Evolutionary conservation across 1,140 invertebrate species (phyloP).

Genomic region (Reticulitermes speratus): DNA sequence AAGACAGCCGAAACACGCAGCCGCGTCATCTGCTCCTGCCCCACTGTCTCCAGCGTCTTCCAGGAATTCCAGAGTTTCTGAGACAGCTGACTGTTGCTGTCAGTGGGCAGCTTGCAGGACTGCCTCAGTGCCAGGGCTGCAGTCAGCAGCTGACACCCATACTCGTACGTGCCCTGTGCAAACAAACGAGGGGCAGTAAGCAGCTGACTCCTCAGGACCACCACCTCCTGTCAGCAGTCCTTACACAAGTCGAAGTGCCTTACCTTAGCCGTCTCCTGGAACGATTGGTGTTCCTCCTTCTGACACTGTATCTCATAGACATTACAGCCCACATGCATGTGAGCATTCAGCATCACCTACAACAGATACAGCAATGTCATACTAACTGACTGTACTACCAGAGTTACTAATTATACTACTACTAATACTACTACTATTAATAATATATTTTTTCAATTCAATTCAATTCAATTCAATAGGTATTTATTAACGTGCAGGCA

Average conservation of each 20-base stretch:
- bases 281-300: conserved; percentile 72
- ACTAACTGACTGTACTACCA: too few species aligned
- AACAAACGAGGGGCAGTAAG: neutral
- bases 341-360: conserved; percentile 57
- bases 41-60: conserved; percentile 66
- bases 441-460: too few species aligned
- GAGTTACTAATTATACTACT: too few species aligned
- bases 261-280: conserved; percentile 75
- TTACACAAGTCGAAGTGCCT: conserved; percentile 31
- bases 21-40: conserved; percentile 75
- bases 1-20: conserved; percentile 75
- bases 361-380: neutral
- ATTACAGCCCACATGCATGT: conserved; percentile 70
- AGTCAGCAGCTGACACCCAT: conserved; percentile 72
- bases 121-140: conserved; percentile 71
- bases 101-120: conserved; percentile 66
- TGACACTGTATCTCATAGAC: conserved; percentile 70
- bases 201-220: neutral
- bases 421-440: too few species aligned
- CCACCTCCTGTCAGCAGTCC: neutral
- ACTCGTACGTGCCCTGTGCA: conserved; percentile 71
- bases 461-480: too few species aligned
- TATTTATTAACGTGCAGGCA: too few species aligned
- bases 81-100: conserved; percentile 55
- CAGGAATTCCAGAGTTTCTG: conserved; percentile 63